Percentiles rank a stretch among this genome's conserved stretches.
These are phyloP conservation scores for Paracanthobrama guichenoti DNA, from an alignment of 2,113 vertebrate genomes.

Conservation along the genomic window DNA sequence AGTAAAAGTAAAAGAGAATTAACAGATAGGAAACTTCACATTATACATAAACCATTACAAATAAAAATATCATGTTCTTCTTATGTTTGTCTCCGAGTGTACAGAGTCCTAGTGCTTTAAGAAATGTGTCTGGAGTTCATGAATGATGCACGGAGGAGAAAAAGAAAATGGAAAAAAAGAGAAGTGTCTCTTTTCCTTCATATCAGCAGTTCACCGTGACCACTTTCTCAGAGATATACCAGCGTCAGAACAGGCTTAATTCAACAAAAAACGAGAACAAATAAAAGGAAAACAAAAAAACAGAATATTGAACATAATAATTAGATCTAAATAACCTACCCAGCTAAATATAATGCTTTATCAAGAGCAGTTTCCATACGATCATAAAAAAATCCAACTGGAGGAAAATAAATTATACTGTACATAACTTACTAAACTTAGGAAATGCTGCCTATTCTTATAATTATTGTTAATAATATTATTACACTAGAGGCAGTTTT, in stretches of 20 bases:
- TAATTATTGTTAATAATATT: conserved; percentile 93
- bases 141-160: conserved; percentile 55
- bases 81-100: conserved; percentile 80
- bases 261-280: conserved; percentile 73
- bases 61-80: conserved; percentile 72
- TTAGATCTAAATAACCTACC: conserved; percentile 84
- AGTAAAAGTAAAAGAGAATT: conserved; percentile 63
- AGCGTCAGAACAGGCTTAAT: conserved; percentile 77
- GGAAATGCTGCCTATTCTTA: conserved; percentile 88
- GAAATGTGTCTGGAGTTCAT: conserved; percentile 81
- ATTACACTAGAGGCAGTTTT: conserved; percentile 97
- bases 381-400: conserved; percentile 78
- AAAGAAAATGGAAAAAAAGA: conserved; percentile 68
- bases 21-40: conserved; percentile 80
- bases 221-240: conserved; percentile 75
- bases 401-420: conserved; percentile 96
- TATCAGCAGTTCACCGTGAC: conserved; percentile 79
- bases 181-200: conserved; percentile 67
- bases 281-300: conserved; percentile 74
- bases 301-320: conserved; percentile 70
- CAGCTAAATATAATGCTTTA: conserved; percentile 86
- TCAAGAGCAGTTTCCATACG: conserved; percentile 81
- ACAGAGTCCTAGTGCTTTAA: conserved; percentile 94
- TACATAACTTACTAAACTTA: conserved; percentile 99
- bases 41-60: conserved; percentile 84